Conservation (phyloP, 2,888 invertebrate species). For the Apodemia mormo region DNA sequence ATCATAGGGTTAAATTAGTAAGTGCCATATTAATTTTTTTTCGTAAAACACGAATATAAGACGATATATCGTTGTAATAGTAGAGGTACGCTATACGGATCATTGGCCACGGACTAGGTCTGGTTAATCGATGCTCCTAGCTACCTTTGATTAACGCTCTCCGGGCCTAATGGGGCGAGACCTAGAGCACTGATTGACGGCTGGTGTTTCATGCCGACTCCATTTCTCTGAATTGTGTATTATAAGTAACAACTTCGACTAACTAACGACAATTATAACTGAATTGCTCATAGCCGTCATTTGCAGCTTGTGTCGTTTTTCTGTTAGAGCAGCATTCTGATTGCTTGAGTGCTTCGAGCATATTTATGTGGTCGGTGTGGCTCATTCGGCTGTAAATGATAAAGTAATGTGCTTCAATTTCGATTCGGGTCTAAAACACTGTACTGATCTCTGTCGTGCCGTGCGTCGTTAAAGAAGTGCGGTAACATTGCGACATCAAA, state of each 20-base stretch:
- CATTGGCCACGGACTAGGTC: not conserved
- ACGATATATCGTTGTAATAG: not conserved
- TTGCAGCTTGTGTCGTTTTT: not conserved
- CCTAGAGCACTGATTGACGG: not conserved
- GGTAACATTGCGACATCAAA: too few relatives aligned
- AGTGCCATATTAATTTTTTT: too few relatives aligned
- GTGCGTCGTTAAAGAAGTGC: too few relatives aligned
- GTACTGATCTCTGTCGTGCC: too few relatives aligned
- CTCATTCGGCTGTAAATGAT: too few relatives aligned
- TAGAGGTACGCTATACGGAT: not conserved
- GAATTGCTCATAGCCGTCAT: not conserved
- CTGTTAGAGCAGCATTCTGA: not conserved
- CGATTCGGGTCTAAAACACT: too few relatives aligned
- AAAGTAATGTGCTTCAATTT: too few relatives aligned
- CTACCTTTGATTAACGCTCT: constrained; percentile 8
- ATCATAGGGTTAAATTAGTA: too few relatives aligned
- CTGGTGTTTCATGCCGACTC: not conserved
- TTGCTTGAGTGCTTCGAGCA: too few relatives aligned
- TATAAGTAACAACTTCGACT: not conserved
- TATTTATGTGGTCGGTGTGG: too few relatives aligned
- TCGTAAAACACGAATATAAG: not conserved
- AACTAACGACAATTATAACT: not conserved
- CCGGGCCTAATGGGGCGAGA: not conserved
- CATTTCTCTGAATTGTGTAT: not conserved
- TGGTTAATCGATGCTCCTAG: not conserved